Evolutionary conservation across 2,113 vertebrate species (phyloP), one percentile per base, ranked within the genome.

Genomic region (Condylura cristata): DNA sequence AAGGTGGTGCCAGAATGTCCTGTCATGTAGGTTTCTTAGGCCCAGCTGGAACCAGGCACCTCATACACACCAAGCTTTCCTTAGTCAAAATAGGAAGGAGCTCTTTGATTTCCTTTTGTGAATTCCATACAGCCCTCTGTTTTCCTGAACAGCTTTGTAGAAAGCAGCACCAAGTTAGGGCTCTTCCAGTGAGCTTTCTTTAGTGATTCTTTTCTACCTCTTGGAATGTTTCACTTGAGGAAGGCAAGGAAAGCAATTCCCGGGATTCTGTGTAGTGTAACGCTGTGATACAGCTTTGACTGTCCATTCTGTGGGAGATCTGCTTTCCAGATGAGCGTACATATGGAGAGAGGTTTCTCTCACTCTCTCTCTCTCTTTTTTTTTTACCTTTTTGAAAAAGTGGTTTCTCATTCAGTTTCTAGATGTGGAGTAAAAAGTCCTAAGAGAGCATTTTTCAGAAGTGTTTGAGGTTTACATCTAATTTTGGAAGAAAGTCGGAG

Each of bases 271-370:
- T 68, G 75, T 34, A 76, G 74, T 71, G 91, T 89, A 89, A 56
- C 75, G 60, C 63, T 32, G 2, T 44, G 26, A 51, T 66, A 12
- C 13, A 30, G 58, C 68, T 81, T 70, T 90, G 91, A 88, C 86
- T 37, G 61, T 79, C 63, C 2, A 0, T 80, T 87, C 94, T 84
- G 61, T 65, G 75, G 70, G 74, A 87, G 66, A 72, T 94, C 94
- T 97, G 96, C 90, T 93, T 87, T 95, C 95, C 97, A 95, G 89
- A 96, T 96, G 93, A 94, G 26, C 30, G n/a, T 60, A 18, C 39
- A 61, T 89, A 60, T 56, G 60, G 80, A 91, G 44, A 95, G 89
- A 91, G 37, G 7, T 17, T 84, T 20, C 7, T 58, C 44, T 56
- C 7, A 6, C 53, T 56, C 53, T 20, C 20, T 56, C 51, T 30